Conservation (phyloP, 2,113 vertebrate species). For the Phalacrocorax carbo region DNA sequence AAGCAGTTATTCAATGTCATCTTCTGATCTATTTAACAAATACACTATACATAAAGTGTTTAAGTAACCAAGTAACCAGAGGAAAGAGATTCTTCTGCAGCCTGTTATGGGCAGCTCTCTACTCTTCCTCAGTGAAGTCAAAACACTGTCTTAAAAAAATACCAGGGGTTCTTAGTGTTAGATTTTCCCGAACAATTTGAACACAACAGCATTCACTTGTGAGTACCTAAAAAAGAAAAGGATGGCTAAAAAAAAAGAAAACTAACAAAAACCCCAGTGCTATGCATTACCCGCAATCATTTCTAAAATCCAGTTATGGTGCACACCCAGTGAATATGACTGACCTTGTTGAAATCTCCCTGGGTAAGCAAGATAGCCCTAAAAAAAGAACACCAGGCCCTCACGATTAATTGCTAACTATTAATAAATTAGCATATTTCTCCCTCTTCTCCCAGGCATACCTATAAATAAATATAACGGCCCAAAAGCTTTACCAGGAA, state of each 20-base stretch:
- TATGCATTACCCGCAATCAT: not conserved
- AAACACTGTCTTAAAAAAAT: not conserved
- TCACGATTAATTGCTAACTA: not conserved
- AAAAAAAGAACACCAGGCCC: conserved; percentile 1
- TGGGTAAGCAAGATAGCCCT: conserved; percentile 1
- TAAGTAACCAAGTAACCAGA: not conserved
- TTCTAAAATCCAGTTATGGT: not conserved
- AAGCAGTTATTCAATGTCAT: not conserved
- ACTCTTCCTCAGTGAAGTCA: not conserved
- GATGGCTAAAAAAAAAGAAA: not conserved
- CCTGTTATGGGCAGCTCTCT: not conserved
- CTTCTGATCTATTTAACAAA: not conserved
- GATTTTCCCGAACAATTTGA: not conserved
- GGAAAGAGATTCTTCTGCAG: not conserved
- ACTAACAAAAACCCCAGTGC: not conserved
- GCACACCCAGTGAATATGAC: not conserved
- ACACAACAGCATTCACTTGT: not conserved
- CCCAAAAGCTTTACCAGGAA: not conserved
- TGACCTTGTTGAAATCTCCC: conserved; percentile 20
- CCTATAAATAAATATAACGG: not conserved
- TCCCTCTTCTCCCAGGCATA: not conserved
- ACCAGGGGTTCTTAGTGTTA: not conserved
- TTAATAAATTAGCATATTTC: conserved; percentile 12
- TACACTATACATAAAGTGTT: not conserved
- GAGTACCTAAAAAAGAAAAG: not conserved